Base-by-base conservation (phyloP, 2,888 invertebrate species). In the Drosophila greeni region DNA sequence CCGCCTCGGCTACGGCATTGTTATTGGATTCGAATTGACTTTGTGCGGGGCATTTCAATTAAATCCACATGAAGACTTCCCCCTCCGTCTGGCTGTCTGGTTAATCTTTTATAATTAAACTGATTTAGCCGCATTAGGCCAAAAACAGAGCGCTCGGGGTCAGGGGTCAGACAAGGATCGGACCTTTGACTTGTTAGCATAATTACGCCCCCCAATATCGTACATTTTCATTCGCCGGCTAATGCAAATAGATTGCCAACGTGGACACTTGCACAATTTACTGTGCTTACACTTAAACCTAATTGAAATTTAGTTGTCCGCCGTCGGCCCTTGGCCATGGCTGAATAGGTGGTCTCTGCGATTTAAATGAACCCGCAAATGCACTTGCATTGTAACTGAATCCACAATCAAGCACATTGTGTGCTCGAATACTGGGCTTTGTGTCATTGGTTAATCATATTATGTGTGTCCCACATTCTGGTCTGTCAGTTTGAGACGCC, bases 21-120 rank as follows among this genome's bases (percentile, higher is more conserved):
- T 80, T 78, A 74, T 82, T 77, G 75, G 80, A 76, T 81, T 82
- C 68, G 77, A 70, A 79, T 79, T 67, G 80, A 78, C 70, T 78
- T 59, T 60, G 53, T 55, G 69, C 74, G 51, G 64, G 76, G 73
- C 75, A 82, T 82, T 82, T 82, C 78, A 82, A 82, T 82, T 82
- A 82, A 75, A 66, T 55, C 56, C 36, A 60, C 47, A 34, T 45
- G 49, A 37, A 29, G 33, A 26, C 20, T 11, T 1, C 20, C 5
- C 16, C 52, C 33, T 20, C 26, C 29, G 42, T 48, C 51, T 58
- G 51, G 20, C 54, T 39, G 39, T 43, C 66, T 40, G 67, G 74
- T 79, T 84, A 84, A 84, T 77, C 82, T 82, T 84, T 82, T 84
- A 81, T 84, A 84, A 84, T 84, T 83, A 83, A 84, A 77, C 71